These are phyloP conservation scores for Eubasilissa splendida DNA, from an alignment of 2,888 invertebrate genomes.

Conservation along the genomic window DNA sequence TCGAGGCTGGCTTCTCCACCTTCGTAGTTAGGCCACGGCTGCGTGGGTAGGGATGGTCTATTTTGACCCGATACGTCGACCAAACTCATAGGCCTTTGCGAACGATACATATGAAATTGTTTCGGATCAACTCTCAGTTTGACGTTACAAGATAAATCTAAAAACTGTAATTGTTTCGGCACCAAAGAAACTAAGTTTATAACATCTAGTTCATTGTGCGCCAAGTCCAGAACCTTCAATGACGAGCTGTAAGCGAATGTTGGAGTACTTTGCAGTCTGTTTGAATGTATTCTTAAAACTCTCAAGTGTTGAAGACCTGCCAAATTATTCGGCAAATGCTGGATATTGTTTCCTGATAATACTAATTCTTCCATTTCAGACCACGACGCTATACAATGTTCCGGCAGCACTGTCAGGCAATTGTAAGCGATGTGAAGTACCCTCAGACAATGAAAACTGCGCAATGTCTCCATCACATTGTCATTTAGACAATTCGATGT, in stretches of 20 bases:
- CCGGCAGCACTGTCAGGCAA: constrained; percentile 81
- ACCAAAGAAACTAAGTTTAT: constrained; percentile 84
- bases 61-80: constrained; percentile 90
- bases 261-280: constrained; percentile 82
- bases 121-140: constrained; percentile 87
- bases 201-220: constrained; percentile 88
- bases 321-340: constrained; percentile 83
- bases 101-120: constrained; percentile 85
- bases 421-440: constrained; percentile 87
- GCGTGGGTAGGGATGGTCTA: constrained; percentile 77
- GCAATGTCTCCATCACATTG: constrained; percentile 77
- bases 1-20: constrained; percentile 75
- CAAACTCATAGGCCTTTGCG: constrained; percentile 85
- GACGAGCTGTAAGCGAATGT: constrained; percentile 82
- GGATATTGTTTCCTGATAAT: constrained; percentile 85
- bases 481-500: constrained; percentile 86
- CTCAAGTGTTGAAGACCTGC: constrained; percentile 80
- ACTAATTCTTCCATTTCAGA: constrained; percentile 86
- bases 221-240: constrained; percentile 86
- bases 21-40: constrained; percentile 68
- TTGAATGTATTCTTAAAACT: constrained; percentile 87
- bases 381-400: constrained; percentile 84
- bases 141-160: constrained; percentile 88
- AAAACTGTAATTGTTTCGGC: constrained; percentile 86
- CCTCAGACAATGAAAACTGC: constrained; percentile 77